phyloP scores from a whole-genome alignment of 2,797 vertebrate species.

The Pipistrellus pipistrellus region DNA sequence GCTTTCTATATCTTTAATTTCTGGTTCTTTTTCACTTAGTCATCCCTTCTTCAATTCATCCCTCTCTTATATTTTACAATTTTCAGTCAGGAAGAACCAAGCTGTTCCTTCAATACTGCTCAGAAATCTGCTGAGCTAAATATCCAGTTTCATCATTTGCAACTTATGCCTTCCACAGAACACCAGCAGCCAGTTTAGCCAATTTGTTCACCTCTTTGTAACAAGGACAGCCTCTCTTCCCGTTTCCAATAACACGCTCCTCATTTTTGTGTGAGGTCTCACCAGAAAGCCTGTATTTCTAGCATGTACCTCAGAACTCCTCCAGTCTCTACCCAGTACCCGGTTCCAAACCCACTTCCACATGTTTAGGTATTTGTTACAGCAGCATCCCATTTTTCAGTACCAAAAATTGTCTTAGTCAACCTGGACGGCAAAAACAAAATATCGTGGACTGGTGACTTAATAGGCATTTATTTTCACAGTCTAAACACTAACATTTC shows the following conservation, averaged over 20 bases:
- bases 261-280: neutral
- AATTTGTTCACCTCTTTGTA: neutral
- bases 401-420: neutral
- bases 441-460: neutral
- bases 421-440: neutral
- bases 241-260: neutral
- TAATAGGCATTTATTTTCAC: neutral
- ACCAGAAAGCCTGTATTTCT: neutral
- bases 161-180: neutral
- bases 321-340: neutral
- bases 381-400: neutral
- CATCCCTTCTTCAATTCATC: neutral
- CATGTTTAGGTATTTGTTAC: neutral
- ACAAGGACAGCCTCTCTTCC: neutral
- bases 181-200: neutral
- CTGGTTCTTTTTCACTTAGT: neutral
- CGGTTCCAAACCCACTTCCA: neutral
- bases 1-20: neutral
- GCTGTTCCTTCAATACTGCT: neutral
- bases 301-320: neutral
- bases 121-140: neutral
- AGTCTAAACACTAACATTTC: neutral
- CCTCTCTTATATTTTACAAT: neutral
- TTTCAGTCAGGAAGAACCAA: neutral
- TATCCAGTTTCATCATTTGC: neutral